phyloP scores from a whole-genome alignment of 2,113 vertebrate genomes.

The Leiothrix lutea region DNA sequence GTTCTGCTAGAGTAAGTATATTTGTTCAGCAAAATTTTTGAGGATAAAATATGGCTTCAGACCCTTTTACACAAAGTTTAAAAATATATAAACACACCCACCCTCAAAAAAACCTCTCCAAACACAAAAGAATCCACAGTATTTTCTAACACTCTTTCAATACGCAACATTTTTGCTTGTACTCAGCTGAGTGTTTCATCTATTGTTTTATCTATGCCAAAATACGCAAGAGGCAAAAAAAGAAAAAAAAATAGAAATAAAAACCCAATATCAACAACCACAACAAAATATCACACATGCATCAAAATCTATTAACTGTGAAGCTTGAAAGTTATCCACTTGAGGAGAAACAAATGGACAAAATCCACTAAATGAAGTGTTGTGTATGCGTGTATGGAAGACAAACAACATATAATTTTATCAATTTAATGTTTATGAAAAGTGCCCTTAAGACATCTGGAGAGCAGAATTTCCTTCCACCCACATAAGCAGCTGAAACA shows the following conservation, averaged over 20 bases:
- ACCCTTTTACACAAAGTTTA: not conserved
- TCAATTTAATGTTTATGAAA: not conserved
- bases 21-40: not conserved
- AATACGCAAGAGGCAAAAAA: not conserved
- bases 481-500: not conserved
- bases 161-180: not conserved
- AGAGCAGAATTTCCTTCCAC: not conserved
- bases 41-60: not conserved
- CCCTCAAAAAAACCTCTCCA: accelerated
- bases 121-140: accelerated
- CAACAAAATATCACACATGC: accelerated
- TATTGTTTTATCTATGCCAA: not conserved
- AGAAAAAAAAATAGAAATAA: not conserved
- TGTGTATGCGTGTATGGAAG: not conserved
- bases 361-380: not conserved
- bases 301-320: not conserved
- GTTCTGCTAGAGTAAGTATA: not conserved
- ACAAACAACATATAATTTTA: not conserved
- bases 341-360: not conserved
- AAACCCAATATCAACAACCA: not conserved
- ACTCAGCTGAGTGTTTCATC: not conserved
- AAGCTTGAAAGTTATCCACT: not conserved
- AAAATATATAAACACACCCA: accelerated
- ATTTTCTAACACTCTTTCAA: not conserved
- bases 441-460: not conserved